Percentiles rank a stretch among this genome's conserved stretches.
Conservation (phyloP, 2,888 invertebrate genomes). For the Mylabris sibirica region DNA sequence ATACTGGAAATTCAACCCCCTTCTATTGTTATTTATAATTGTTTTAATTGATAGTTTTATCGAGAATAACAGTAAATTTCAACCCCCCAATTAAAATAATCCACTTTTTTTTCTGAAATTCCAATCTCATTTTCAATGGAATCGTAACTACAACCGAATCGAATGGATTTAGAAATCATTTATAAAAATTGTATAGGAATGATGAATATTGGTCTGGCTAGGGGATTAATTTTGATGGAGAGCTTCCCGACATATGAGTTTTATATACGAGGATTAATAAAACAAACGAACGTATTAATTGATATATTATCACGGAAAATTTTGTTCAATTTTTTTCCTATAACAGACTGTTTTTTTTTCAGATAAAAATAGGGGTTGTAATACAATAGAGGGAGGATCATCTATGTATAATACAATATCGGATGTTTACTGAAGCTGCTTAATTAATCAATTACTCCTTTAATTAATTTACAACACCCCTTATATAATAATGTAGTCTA, state of each 20-base stretch:
- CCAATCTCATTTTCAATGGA: neutral
- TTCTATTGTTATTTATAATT: neutral
- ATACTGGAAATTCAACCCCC: slow-evolving; percentile 1
- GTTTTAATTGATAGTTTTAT: neutral
- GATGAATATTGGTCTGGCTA: slow-evolving; percentile 18
- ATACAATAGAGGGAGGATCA: slow-evolving; percentile 21
- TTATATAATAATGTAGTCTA: slow-evolving; percentile 23
- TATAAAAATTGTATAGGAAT: slow-evolving; percentile 15
- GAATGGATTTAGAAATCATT: slow-evolving; percentile 17
- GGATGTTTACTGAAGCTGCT: slow-evolving; percentile 47
- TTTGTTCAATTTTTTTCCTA: slow-evolving; percentile 9
- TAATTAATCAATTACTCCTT: slow-evolving; percentile 51
- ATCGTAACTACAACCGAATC: neutral
- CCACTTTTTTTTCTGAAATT: neutral
- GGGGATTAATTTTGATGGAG: slow-evolving; percentile 22
- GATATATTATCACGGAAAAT: slow-evolving; percentile 17
- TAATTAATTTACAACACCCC: slow-evolving; percentile 49
- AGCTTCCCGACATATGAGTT: slow-evolving; percentile 13
- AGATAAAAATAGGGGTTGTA: neutral
- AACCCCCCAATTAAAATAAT: neutral
- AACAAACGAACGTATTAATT: slow-evolving; percentile 15
- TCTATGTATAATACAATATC: slow-evolving; percentile 33
- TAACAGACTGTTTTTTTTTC: neutral
- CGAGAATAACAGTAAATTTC: neutral
- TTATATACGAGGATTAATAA: slow-evolving; percentile 6